phyloP scores from a whole-genome alignment of 30 jellyfish, hydroid and myxozoan species.

The Clytia hemisphaerica region DNA sequence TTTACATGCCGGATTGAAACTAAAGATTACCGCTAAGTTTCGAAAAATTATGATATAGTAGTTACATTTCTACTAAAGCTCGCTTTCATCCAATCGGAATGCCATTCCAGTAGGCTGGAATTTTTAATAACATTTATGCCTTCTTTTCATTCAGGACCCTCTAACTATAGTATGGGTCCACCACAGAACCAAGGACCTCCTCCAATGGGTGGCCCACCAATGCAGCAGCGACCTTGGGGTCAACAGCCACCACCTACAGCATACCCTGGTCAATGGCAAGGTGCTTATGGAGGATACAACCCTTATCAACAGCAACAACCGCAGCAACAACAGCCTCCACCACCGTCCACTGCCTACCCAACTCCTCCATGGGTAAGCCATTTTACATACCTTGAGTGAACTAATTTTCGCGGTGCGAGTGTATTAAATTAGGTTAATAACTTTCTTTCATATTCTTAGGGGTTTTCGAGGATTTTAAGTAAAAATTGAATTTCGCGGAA shows the following conservation, averaged over 20 bases:
- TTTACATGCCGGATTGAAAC: too few species aligned
- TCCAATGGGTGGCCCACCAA: background rate
- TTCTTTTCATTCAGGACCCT: background rate
- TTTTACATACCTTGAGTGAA: too few species aligned
- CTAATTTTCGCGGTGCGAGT: too few species aligned
- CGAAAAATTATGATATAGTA: too few species aligned
- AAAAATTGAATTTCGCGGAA: too few species aligned
- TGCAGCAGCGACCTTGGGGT: conserved; percentile 14
- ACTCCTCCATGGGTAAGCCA: conserved; percentile 46
- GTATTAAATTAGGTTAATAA: too few species aligned
- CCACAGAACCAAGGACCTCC: conserved; percentile 18
- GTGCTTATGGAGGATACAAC: conserved; percentile 2
- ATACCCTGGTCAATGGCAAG: conserved; percentile 14
- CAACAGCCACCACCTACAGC: conserved; percentile 17
- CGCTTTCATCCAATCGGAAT: background rate
- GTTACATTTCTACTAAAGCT: too few species aligned
- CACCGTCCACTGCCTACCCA: conserved; percentile 28
- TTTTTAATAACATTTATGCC: background rate
- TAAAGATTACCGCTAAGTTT: too few species aligned
- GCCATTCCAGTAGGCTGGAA: background rate
- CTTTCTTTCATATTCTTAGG: too few species aligned
- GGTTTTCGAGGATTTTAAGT: too few species aligned
- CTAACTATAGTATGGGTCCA: conserved; percentile 2
- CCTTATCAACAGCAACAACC: conserved; percentile 29
- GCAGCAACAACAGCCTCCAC: background rate